Conservation (phyloP, 2,888 invertebrate genomes). For the Holacanthella duospinosa region DNA sequence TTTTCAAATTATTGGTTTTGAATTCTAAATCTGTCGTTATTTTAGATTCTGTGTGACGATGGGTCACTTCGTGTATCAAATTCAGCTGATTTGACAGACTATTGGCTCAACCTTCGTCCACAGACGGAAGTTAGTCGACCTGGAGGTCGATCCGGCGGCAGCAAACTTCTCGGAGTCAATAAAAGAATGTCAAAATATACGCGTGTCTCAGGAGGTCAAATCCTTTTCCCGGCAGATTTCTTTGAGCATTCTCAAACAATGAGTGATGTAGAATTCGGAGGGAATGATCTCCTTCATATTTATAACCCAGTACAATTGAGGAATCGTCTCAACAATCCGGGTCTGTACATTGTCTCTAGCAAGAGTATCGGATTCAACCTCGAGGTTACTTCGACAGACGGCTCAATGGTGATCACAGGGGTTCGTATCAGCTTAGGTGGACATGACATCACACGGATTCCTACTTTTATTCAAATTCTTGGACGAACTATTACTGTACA, state of each 20-base stretch:
- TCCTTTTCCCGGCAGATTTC: conserved; percentile 74
- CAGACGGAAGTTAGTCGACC: conserved; percentile 20
- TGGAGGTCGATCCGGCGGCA: conserved; percentile 32
- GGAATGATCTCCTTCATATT: conserved; percentile 85
- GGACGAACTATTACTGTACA: conserved; percentile 63
- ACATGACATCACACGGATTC: conserved; percentile 66
- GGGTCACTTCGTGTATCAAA: conserved; percentile 90
- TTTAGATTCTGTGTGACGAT: conserved; percentile 74
- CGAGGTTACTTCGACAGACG: conserved; percentile 77
- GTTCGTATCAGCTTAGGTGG: conserved; percentile 74
- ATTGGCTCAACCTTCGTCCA: conserved; percentile 59
- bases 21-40: not conserved
- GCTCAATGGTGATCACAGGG: conserved; percentile 79
- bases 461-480: conserved; percentile 63
- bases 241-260: conserved; percentile 88
- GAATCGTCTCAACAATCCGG: conserved; percentile 70
- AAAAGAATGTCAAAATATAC: conserved; percentile 5
- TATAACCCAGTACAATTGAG: conserved; percentile 90
- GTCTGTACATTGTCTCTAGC: conserved; percentile 86
- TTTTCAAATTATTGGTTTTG: not conserved
- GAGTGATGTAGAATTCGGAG: conserved; percentile 91
- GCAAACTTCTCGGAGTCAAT: conserved; percentile 16
- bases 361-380: conserved; percentile 80
- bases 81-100: conserved; percentile 62
- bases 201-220: conserved; percentile 27